These are phyloP conservation scores for Hipparchia sbordonii DNA, from an alignment of 2,888 invertebrate species.

Conservation along the genomic window DNA sequence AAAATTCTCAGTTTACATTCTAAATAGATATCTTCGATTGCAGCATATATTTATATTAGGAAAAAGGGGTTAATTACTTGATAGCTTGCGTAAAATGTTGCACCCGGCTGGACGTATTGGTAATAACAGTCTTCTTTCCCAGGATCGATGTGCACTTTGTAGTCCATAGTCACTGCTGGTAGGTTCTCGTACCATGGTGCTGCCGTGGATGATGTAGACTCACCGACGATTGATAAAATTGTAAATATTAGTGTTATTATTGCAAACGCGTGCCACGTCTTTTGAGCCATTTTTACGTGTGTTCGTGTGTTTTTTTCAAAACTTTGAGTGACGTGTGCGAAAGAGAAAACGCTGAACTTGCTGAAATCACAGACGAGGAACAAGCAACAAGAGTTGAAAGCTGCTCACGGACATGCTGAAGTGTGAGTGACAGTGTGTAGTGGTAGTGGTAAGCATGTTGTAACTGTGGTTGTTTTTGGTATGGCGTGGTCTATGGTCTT, in stretches of 20 bases:
- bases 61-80: slow-evolving; percentile 84
- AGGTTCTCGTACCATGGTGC: slow-evolving; percentile 93
- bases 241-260: slow-evolving; percentile 74
- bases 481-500: too few relatives aligned
- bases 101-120: slow-evolving; percentile 95
- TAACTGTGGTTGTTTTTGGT: too few relatives aligned
- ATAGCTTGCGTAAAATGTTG: slow-evolving; percentile 96
- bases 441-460: too few relatives aligned
- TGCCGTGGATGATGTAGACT: slow-evolving; percentile 79
- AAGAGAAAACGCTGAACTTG: slow-evolving; percentile 16
- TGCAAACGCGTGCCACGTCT: slow-evolving; percentile 80
- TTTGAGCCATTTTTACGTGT: slow-evolving; percentile 69
- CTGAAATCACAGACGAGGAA: too few relatives aligned
- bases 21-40: neutral
- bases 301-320: neutral
- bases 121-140: slow-evolving; percentile 97
- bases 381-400: too few relatives aligned
- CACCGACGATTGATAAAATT: slow-evolving; percentile 75
- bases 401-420: too few relatives aligned
- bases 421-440: too few relatives aligned
- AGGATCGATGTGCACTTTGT: slow-evolving; percentile 97
- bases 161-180: slow-evolving; percentile 97
- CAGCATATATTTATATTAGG: slow-evolving; percentile 22
- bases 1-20: neutral
- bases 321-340: slow-evolving; percentile 41